phyloP scores from a whole-genome alignment of 2,888 invertebrate genomes.

The Crossocerus cetratus region DNA sequence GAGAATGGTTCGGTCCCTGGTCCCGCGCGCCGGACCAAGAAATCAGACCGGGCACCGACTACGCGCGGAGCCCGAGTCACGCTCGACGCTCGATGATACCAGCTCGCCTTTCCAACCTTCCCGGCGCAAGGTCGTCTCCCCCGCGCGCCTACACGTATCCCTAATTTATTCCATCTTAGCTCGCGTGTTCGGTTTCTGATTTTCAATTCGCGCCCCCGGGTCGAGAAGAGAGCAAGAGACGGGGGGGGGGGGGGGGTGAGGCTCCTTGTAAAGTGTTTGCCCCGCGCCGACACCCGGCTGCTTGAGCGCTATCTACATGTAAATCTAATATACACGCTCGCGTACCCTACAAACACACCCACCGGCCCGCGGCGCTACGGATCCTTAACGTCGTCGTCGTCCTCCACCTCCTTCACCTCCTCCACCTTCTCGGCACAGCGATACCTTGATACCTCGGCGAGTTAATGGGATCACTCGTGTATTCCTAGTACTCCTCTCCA shows the following conservation, averaged over 20 bases:
- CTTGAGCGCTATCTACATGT: conserved; percentile 75
- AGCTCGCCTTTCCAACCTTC: not conserved
- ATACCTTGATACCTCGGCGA: conserved; percentile 12
- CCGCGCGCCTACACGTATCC: conserved; percentile 24
- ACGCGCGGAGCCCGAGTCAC: too few relatives aligned
- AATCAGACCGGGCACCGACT: too few relatives aligned
- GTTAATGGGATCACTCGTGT: conserved; percentile 52
- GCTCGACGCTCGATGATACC: too few relatives aligned
- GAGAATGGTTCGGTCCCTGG: too few relatives aligned
- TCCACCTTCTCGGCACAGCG: too few relatives aligned
- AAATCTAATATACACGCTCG: conserved; percentile 71
- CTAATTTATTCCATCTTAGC: conserved; percentile 74
- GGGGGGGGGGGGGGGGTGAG: conserved; percentile 10
- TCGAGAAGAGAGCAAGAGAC: conserved; percentile 26
- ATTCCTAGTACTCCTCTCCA: conserved; percentile 23
- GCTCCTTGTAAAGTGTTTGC: conserved; percentile 55
- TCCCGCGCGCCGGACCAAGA: too few relatives aligned
- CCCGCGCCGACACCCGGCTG: conserved; percentile 53
- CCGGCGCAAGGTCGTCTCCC: conserved; percentile 9
- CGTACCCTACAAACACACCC: conserved; percentile 57
- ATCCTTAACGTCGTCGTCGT: too few relatives aligned
- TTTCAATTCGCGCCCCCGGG: conserved; percentile 68
- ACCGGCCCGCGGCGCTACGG: conserved; percentile 23
- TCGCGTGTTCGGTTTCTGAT: conserved; percentile 64
- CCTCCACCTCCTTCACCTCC: too few relatives aligned